Base-by-base conservation (phyloP, 35 echinoderm and acorn worm species). In the Apostichopus californicus region DNA sequence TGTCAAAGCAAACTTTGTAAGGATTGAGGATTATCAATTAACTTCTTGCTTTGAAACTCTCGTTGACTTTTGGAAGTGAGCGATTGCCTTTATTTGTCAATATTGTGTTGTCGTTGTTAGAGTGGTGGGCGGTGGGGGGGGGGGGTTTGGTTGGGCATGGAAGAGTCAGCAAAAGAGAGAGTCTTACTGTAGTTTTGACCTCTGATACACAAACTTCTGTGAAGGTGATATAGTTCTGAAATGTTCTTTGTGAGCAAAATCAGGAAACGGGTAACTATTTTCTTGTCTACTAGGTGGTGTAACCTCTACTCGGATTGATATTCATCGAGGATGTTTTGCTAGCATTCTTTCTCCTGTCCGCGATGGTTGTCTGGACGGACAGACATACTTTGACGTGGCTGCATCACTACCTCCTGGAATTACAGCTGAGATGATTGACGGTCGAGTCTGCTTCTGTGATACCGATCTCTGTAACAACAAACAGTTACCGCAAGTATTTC, bases 371-470 rank as follows among this genome's bases (percentile, higher is more conserved):
- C 9, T 54, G 52, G 52, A 80, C 22, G 78, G 78, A 3, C 21
- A 10, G 9, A 80, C 78, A 12, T 80, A 80, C 78, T 80, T 26
- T 80, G 78, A 80, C 78, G 9, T 54, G 3, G 3, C 78, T 80
- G 78, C 12, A 21, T 54, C 52, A 24, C 5, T 80, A 24, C 78
- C 78, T 11, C 11, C 78, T 80, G 15, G 52, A 11, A 11, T 80
- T 12, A 21, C 11, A 11, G 9, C 22, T 9, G 21, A 21, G 78
- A 21, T 11, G 9, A 21, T 80, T 24, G 78, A 80, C 9, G 78
- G 78, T 1, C 12, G 78, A 11, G 78, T 80, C 78, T 80, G 78
- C 21, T 80, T 80, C 78, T 80, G 78, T 54, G 52, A 80, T 80
- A 80, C 78, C 11, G 78, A 80, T 21, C 22, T 80, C 12, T 80